phyloP scores from a whole-genome alignment of 2,797 vertebrate species.

The Aldrovandia affinis region DNA sequence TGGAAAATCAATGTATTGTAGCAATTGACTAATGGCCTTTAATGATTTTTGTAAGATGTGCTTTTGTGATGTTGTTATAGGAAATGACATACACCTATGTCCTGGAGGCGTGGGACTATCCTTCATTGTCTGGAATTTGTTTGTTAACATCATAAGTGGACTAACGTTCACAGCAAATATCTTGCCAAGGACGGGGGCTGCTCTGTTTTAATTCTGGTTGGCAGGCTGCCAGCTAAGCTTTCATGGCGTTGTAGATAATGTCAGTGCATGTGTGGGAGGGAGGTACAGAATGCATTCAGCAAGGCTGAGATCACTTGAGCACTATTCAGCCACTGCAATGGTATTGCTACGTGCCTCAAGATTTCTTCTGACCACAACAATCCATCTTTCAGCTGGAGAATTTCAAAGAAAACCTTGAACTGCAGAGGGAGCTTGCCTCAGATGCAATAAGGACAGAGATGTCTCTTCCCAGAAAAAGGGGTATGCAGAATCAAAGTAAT shows the following conservation, averaged over 20 bases:
- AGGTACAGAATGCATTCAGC: background rate
- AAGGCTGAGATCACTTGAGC: background rate
- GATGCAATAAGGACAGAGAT: conserved; percentile 60
- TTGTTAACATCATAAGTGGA: background rate
- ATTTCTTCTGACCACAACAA: conserved; percentile 23
- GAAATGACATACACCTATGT: background rate
- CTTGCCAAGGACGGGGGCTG: too few relatives aligned
- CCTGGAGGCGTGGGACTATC: background rate
- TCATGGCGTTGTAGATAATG: conserved; percentile 3
- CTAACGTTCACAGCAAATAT: too few relatives aligned
- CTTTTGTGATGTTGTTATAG: background rate
- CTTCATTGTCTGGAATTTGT: background rate
- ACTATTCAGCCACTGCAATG: background rate
- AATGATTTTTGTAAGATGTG: background rate
- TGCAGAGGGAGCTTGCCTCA: conserved; percentile 63
- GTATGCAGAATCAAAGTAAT: conserved; percentile 31
- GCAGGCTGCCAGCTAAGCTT: background rate
- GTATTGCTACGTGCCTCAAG: background rate
- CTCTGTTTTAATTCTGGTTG: background rate
- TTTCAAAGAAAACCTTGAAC: conserved; percentile 63
- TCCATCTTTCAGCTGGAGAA: conserved; percentile 58
- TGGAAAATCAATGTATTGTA: background rate
- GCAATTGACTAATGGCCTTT: background rate
- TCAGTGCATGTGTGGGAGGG: background rate
- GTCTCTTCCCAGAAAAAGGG: conserved; percentile 65